Evolutionary conservation across 2,797 vertebrate species (phyloP).

Genomic region (Sarcophilus harrisii): DNA sequence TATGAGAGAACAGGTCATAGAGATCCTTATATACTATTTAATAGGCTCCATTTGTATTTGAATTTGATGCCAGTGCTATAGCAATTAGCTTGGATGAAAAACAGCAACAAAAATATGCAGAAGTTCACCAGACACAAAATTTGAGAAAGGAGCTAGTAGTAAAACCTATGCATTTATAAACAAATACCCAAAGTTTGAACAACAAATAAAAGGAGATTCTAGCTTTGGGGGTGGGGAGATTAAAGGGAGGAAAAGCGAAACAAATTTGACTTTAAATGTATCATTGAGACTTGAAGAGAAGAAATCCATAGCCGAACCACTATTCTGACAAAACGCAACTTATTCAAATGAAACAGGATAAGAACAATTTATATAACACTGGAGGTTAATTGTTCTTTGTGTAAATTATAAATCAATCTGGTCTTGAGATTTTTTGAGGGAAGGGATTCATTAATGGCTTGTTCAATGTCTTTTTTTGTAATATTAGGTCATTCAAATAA

Average conservation of each 20-base stretch:
- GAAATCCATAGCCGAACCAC: background rate
- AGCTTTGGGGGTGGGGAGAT: background rate
- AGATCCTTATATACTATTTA: background rate
- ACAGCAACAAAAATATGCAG: background rate
- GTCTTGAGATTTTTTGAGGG: background rate
- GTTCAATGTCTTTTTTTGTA: background rate
- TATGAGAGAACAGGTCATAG: background rate
- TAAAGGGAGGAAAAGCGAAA: background rate
- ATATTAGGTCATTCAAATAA: background rate
- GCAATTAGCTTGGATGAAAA: background rate
- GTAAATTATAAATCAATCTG: background rate
- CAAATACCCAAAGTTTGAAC: background rate
- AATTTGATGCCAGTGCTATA: background rate
- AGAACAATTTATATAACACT: background rate
- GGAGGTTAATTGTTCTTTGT: background rate
- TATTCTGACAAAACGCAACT: background rate
- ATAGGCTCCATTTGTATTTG: background rate
- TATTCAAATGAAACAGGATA: background rate
- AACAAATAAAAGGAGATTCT: background rate
- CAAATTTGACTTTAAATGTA: background rate
- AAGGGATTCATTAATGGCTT: background rate
- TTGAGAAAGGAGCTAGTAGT: background rate
- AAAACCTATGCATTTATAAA: background rate
- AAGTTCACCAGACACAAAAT: background rate
- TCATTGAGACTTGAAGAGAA: background rate